Evolutionary conservation across 2,797 vertebrate species (phyloP).

Genomic region (Corythornis leucogaster): DNA sequence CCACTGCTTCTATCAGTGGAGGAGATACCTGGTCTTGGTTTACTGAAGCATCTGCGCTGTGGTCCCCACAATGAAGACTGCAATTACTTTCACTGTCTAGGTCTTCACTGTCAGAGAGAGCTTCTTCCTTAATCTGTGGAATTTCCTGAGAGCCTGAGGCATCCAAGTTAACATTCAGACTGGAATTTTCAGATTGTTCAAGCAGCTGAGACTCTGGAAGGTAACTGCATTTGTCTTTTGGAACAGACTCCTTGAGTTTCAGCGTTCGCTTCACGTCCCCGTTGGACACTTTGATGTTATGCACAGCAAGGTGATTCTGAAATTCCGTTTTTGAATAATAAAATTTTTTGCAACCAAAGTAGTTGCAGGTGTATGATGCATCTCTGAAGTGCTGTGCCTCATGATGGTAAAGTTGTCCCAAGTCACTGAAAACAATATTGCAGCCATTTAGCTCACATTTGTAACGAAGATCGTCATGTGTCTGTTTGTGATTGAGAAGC

Average conservation of each 20-base stretch:
- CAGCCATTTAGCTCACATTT: constrained; percentile 96
- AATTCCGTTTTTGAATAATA: constrained; percentile 95
- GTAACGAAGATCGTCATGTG: constrained; percentile 90
- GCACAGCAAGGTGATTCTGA: constrained; percentile 88
- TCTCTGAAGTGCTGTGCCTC: constrained; percentile 98
- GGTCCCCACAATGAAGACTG: constrained; percentile 75
- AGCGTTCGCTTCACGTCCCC: constrained; percentile 80
- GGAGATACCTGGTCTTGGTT: constrained; percentile 50
- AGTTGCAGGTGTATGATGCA: constrained; percentile 91
- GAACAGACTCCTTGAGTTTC: constrained; percentile 63
- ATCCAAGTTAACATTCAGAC: constrained; percentile 60
- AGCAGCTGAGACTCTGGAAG: constrained; percentile 55
- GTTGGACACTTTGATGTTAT: constrained; percentile 80
- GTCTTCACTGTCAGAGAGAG: constrained; percentile 69
- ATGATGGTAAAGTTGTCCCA: constrained; percentile 95
- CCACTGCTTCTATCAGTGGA: constrained; percentile 46
- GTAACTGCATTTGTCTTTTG: constrained; percentile 59
- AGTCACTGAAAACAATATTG: constrained; percentile 90
- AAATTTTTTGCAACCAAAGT: constrained; percentile 90
- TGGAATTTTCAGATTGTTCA: constrained; percentile 65
- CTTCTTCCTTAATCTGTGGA: constrained; percentile 68
- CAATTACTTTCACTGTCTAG: constrained; percentile 77
- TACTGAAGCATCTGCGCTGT: constrained; percentile 50
- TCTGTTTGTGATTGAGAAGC: constrained; percentile 93
- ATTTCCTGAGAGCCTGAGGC: constrained; percentile 66